Conservation (phyloP, 2,888 invertebrate genomes). For the Lymantria dispar region DNA sequence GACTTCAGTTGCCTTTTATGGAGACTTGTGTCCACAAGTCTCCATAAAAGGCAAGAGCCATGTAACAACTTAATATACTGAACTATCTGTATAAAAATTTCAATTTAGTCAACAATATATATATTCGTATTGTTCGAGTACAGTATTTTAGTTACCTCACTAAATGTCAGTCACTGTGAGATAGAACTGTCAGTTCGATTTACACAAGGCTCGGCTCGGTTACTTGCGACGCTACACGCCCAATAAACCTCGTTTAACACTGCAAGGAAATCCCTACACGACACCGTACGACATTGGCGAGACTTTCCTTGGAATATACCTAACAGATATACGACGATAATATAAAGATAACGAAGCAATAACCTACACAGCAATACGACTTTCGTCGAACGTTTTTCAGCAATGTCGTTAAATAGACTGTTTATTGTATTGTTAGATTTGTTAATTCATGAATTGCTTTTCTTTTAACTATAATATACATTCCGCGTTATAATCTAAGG, state of each 20-base stretch:
- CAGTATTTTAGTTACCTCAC: constrained; percentile 50
- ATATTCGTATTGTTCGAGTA: no score
- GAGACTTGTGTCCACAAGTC: no score
- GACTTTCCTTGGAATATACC: constrained; percentile 27
- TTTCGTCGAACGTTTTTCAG: constrained; percentile 30
- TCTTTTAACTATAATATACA: no score
- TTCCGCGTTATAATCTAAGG: no score
- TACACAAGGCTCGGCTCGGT: constrained; percentile 48
- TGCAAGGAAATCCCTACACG: constrained; percentile 53
- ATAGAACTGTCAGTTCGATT: constrained; percentile 71
- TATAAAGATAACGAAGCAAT: constrained; percentile 32
- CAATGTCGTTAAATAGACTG: constrained; percentile 35
- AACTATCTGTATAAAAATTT: no score
- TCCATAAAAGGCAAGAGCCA: no score
- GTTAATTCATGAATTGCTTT: no score
- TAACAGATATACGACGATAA: constrained; percentile 22
- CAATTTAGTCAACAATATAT: constrained; percentile 42
- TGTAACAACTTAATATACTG: no score
- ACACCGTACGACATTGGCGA: constrained; percentile 42
- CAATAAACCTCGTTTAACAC: constrained; percentile 68
- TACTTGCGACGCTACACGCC: constrained; percentile 56
- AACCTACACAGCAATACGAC: constrained; percentile 35
- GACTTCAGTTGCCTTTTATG: no score
- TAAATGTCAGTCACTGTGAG: constrained; percentile 63
- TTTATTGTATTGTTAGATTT: constrained; percentile 27